These are phyloP conservation scores for Aporophyla lueneburgensis DNA, from an alignment of 2,888 invertebrate species.

Conservation along the genomic window DNA sequence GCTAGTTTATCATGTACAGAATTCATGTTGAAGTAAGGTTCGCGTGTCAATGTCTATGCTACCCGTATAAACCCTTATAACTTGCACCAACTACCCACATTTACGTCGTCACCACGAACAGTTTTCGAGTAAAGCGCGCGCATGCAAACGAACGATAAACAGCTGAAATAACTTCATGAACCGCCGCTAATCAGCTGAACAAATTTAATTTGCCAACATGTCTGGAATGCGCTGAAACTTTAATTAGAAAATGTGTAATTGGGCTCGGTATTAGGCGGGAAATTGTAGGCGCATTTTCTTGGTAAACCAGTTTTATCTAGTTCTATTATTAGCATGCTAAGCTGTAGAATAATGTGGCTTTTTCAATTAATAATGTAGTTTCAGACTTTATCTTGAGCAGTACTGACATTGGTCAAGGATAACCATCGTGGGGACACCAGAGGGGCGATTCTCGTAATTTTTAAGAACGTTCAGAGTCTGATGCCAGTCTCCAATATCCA, in stretches of 20 bases:
- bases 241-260: constrained; percentile 69
- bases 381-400: not conserved
- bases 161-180: constrained; percentile 70
- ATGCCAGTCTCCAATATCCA: no score
- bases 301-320: not conserved
- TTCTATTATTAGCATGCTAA: not conserved
- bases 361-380: not conserved
- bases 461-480: no score
- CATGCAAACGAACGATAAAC: constrained; percentile 74
- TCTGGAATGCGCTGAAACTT: constrained; percentile 63
- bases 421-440: not conserved
- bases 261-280: constrained; percentile 33
- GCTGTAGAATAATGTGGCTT: not conserved
- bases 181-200: constrained; percentile 69
- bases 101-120: constrained; percentile 92
- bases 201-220: constrained; percentile 73
- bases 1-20: no score
- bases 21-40: no score
- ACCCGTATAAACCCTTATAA: constrained; percentile 17
- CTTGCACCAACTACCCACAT: constrained; percentile 51
- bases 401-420: not conserved
- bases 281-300: constrained; percentile 48
- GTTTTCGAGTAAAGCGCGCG: constrained; percentile 87
- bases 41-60: no score
- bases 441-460: no score